Evolutionary conservation across 2,888 invertebrate species (phyloP).

Genomic region (Habroteleia sp.): DNA sequence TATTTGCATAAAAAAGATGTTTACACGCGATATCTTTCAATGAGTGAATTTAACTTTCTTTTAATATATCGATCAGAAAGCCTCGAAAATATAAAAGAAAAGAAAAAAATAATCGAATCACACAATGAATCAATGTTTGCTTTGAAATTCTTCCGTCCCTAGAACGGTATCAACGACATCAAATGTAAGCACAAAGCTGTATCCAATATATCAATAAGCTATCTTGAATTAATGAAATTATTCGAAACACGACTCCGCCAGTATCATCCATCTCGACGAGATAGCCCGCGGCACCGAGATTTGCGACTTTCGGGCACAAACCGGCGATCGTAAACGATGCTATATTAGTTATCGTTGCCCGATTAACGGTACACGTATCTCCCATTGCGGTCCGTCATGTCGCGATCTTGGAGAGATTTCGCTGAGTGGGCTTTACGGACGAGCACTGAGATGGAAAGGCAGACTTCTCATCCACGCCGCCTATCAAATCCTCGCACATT

Average conservation of each 20-base stretch:
- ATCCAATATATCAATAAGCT: conserved; percentile 57
- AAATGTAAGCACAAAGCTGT: conserved; percentile 36
- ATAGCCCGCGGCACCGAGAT: conserved; percentile 48
- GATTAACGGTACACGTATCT: conserved; percentile 64
- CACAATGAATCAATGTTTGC: conserved; percentile 41
- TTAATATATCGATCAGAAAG: conserved; percentile 9
- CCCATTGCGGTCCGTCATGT: conserved; percentile 54
- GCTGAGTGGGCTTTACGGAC: conserved; percentile 43
- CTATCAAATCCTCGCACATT: conserved; percentile 69
- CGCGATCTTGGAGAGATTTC: conserved; percentile 47
- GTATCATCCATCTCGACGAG: conserved; percentile 45
- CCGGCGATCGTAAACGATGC: conserved; percentile 59
- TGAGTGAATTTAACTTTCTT: too few species aligned
- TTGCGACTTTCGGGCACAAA: conserved; percentile 60
- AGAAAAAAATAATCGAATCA: conserved; percentile 39
- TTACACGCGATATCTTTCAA: too few species aligned
- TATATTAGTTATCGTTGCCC: conserved; percentile 62
- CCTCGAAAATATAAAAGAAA: neutral
- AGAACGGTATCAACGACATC: conserved; percentile 32
- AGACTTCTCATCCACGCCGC: conserved; percentile 52
- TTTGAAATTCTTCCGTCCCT: conserved; percentile 25
- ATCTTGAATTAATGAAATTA: conserved; percentile 54
- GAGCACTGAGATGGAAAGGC: conserved; percentile 48
- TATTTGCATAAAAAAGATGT: too few species aligned
- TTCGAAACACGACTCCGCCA: conserved; percentile 46